Conservation (phyloP, 30 jellyfish, hydroid and myxozoan genomes). For the Turritopsis dohrnii region DNA sequence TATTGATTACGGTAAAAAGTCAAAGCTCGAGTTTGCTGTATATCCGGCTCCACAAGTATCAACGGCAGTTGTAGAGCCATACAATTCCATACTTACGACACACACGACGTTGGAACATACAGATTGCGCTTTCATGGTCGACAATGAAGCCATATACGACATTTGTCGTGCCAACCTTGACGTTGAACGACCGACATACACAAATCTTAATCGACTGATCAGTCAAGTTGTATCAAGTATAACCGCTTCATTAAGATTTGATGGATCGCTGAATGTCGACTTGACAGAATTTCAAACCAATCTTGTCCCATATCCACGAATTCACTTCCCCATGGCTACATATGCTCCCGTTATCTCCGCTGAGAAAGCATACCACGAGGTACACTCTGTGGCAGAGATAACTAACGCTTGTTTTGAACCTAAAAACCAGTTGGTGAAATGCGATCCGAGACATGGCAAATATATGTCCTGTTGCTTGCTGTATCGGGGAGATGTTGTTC, state of each 20-base stretch:
- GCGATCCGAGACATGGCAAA: conserved; percentile 90
- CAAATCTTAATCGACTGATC: conserved; percentile 70
- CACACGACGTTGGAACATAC: conserved; percentile 31
- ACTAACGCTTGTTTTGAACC: conserved; percentile 83
- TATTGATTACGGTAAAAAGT: conserved; percentile 12
- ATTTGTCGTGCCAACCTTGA: conserved; percentile 51
- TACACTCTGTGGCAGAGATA: conserved; percentile 56
- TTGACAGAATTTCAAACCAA: conserved; percentile 82
- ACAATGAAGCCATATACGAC: conserved; percentile 12
- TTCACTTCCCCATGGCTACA: conserved; percentile 87
- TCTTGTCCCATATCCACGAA: conserved; percentile 83
- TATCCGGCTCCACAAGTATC: conserved; percentile 26
- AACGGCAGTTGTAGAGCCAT: conserved; percentile 30
- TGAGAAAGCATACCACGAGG: conserved; percentile 85
- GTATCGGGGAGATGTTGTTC: conserved; percentile 90
- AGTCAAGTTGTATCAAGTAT: conserved; percentile 85
- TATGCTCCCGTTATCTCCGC: conserved; percentile 86
- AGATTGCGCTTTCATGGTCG: conserved; percentile 12
- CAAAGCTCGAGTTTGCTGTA: conserved; percentile 31
- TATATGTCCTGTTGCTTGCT: conserved; percentile 90
- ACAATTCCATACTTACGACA: conserved; percentile 21
- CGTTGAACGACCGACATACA: conserved; percentile 79
- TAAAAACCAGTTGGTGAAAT: conserved; percentile 79
- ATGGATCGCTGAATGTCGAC: conserved; percentile 87
- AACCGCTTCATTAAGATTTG: conserved; percentile 89